Evolutionary conservation across 2,888 invertebrate genomes (phyloP).

Genomic region (Theretra japonica): DNA sequence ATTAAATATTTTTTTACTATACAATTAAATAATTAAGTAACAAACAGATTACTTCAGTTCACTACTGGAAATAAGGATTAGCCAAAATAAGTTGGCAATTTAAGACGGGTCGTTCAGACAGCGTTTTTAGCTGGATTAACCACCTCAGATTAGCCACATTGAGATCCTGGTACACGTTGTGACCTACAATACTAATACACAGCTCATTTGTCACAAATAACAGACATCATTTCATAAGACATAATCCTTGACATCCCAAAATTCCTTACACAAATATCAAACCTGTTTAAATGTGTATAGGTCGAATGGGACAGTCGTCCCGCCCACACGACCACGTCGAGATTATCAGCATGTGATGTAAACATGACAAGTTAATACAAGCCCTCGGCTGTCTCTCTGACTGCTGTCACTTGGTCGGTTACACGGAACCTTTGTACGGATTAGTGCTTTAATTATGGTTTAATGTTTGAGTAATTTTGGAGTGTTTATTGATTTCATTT

Average conservation of each 20-base stretch:
- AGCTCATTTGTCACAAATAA: not conserved
- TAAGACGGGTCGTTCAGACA: no score
- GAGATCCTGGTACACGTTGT: no score
- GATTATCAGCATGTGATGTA: not conserved
- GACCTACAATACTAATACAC: no score
- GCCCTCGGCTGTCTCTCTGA: not conserved
- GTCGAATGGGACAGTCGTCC: not conserved
- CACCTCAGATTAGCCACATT: no score
- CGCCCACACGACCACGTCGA: not conserved
- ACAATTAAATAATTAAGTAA: no score
- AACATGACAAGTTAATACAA: constrained; percentile 6
- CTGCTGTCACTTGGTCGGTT: not conserved
- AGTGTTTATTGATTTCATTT: not conserved
- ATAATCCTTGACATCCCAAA: not conserved
- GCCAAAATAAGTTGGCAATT: no score
- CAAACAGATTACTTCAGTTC: no score
- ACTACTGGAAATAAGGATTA: no score
- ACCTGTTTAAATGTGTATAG: no score
- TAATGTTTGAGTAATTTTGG: not conserved
- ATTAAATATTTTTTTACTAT: no score
- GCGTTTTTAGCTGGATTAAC: no score
- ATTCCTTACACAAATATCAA: no score
- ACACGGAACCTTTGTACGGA: not conserved
- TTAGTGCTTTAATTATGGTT: not conserved
- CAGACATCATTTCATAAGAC: not conserved